Evolutionary conservation across 2,888 invertebrate species (phyloP), one percentile per base, ranked within the genome.

Genomic region (Drosophila kanekoi): DNA sequence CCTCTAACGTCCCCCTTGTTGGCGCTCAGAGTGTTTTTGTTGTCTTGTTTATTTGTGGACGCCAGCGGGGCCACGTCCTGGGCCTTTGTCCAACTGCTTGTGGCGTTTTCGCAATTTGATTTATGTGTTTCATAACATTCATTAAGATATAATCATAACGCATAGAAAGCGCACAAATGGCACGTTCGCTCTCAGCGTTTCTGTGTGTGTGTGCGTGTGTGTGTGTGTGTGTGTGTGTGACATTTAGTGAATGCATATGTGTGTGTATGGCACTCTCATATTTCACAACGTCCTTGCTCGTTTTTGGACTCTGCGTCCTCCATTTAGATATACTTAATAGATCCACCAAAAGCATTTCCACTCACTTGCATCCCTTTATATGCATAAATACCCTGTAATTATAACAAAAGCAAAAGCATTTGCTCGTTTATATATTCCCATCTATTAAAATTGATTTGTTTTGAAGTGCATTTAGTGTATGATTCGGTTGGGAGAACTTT

Each of bases 131-230:
- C 82, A 84, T 79, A 87, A 86, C 80, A 82, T 88, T 88, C 89
- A 88, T 88, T 89, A 88, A 89, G 88, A 89, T 88, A 79, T 77
- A 89, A 88, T 88, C 89, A 82, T 77, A 79, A 77, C 71, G 71
- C 81, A 84, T 71, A 81, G 80, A 85, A 82, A 66, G 76, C 81
- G 52, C 78, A 80, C 69, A 76, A 66, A 79, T 75, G 61, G 51
- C 80, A 70, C 70, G 75, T 69, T 41, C 71, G 10, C 35, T 13
- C 13, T 13, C 1, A 11, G 23, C 45, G n/a, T 38, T 23, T 10
- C n/a, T 41, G 4, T 41, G 32, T 23, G 11, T 40, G 6, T 35
- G 0, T 51, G 2, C 16, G 10, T 49, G 16, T 43, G 40, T 67
- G 11, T 49, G 37, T 37, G 23, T 20, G 8, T 56, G 16, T 32